Conservation (phyloP, 1,140 invertebrate genomes). For the Macrosteles quadrilineatus region DNA sequence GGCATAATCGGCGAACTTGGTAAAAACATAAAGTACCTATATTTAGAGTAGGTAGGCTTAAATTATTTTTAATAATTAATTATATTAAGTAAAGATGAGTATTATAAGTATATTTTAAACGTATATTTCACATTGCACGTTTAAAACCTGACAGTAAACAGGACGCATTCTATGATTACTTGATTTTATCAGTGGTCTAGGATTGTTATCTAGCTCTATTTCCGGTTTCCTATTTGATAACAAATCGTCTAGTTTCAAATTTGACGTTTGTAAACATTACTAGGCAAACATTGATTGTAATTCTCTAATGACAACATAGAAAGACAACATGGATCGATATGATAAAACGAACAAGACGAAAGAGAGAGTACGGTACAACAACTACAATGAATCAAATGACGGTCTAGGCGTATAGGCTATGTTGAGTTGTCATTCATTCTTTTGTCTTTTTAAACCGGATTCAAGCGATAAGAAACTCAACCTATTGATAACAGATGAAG, state of each 20-base stretch:
- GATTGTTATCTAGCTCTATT: not conserved
- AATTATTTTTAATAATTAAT: too few species aligned
- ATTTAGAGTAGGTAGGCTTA: too few species aligned
- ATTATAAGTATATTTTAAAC: too few species aligned
- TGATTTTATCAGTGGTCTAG: constrained; percentile 3
- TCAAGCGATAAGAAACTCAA: not conserved
- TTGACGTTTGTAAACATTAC: not conserved
- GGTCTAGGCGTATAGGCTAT: constrained; percentile 8
- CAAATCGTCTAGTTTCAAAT: not conserved
- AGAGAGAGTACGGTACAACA: constrained; percentile 5
- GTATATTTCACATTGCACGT: too few species aligned
- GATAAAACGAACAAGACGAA: constrained; percentile 2
- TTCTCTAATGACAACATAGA: not conserved
- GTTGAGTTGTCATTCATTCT: constrained; percentile 10
- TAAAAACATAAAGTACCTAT: too few species aligned
- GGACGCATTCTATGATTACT: too few species aligned
- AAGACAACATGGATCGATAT: constrained; percentile 5
- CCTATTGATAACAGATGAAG: not conserved
- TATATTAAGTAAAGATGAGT: too few species aligned
- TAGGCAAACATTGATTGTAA: not conserved
- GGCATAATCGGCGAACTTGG: too few species aligned
- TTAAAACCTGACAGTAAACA: too few species aligned
- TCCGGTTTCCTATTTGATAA: constrained; percentile 16
- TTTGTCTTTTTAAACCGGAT: constrained; percentile 16
- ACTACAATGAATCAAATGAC: not conserved